Conservation (phyloP, 2,797 vertebrate genomes). For the Acridotheres tristis region DNA sequence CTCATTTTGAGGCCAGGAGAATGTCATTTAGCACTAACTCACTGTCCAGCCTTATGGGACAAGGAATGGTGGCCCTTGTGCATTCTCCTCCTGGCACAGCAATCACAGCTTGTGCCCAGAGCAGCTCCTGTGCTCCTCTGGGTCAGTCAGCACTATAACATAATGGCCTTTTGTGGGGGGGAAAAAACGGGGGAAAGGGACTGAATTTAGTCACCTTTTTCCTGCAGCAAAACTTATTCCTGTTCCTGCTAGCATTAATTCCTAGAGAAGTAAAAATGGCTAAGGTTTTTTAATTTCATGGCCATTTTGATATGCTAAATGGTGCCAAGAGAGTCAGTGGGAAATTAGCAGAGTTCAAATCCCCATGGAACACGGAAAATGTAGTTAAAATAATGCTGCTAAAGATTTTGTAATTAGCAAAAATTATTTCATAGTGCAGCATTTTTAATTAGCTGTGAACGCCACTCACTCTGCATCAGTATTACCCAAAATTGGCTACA, state of each 20-base stretch:
- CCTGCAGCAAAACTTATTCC: not conserved
- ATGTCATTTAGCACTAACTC: not conserved
- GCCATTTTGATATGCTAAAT: conserved; percentile 40
- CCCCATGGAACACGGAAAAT: not conserved
- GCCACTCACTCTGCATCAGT: not conserved
- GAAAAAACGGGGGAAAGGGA: not conserved
- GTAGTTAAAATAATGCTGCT: conserved; percentile 26
- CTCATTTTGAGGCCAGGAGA: not conserved
- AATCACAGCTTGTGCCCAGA: not conserved
- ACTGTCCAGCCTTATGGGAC: not conserved
- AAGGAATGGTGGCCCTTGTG: not conserved
- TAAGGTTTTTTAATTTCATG: conserved; percentile 26
- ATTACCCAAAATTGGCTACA: not conserved
- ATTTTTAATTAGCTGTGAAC: conserved; percentile 21
- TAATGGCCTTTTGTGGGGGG: not conserved
- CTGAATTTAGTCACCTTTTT: not conserved
- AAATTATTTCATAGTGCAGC: conserved; percentile 27
- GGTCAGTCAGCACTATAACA: not conserved
- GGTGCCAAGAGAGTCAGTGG: not conserved
- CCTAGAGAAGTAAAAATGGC: conserved; percentile 10
- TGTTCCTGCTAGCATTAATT: not conserved
- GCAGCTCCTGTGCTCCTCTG: not conserved
- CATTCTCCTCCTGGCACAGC: not conserved
- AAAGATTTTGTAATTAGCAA: conserved; percentile 45
- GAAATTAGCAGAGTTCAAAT: conserved; percentile 35